Conservation (phyloP, 2,888 invertebrate genomes). For the Scaptomyza caliginosa region DNA sequence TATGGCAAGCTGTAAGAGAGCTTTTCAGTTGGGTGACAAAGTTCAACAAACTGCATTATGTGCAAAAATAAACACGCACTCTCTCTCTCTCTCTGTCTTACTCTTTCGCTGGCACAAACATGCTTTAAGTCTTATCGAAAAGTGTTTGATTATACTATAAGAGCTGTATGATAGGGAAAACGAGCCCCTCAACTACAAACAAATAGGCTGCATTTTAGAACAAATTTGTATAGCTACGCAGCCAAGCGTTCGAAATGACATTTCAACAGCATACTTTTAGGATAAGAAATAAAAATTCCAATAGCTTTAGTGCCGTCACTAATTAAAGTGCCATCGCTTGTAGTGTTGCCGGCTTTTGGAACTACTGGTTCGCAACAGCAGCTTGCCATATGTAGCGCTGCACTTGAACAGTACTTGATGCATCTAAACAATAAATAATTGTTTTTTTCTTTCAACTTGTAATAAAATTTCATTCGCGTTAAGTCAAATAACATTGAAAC, state of each 20-base stretch:
- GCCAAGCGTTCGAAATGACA: too few relatives aligned
- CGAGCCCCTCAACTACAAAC: not conserved
- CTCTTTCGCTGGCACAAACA: not conserved
- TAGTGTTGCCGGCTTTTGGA: not conserved
- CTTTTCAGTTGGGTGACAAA: constrained; percentile 8
- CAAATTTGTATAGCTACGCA: not conserved
- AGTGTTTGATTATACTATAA: too few relatives aligned
- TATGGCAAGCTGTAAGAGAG: constrained; percentile 5
- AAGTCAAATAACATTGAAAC: too few relatives aligned
- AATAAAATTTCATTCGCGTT: too few relatives aligned
- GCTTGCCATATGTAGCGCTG: too few relatives aligned
- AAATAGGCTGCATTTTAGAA: too few relatives aligned
- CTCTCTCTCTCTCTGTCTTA: not conserved
- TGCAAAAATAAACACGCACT: constrained; percentile 34
- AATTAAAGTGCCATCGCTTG: not conserved
- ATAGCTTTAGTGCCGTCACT: not conserved
- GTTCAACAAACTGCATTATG: constrained; percentile 30
- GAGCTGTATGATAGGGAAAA: not conserved
- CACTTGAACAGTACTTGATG: too few relatives aligned
- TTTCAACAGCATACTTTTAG: not conserved
- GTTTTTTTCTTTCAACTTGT: too few relatives aligned
- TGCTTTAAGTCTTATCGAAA: too few relatives aligned
- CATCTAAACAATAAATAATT: too few relatives aligned
- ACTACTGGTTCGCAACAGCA: constrained; percentile 1
- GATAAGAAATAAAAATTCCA: not conserved